These are phyloP conservation scores for Sarcophaga bullata DNA, from an alignment of 1,140 invertebrate genomes.

Conservation along the genomic window DNA sequence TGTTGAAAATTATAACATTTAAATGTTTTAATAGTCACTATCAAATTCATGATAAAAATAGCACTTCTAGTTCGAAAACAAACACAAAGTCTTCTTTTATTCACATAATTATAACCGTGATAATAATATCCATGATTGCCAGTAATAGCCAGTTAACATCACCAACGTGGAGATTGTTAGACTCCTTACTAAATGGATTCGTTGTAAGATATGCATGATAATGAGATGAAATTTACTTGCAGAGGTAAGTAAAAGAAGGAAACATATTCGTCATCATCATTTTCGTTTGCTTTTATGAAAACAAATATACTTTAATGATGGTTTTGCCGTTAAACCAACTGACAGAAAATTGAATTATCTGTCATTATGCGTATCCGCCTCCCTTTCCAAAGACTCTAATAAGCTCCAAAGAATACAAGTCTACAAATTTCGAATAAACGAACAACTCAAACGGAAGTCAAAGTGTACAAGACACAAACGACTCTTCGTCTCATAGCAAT, in stretches of 20 bases:
- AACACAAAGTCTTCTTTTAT: too few species aligned
- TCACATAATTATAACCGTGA: not conserved
- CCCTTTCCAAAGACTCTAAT: not conserved
- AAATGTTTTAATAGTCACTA: too few species aligned
- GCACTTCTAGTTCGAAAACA: too few species aligned
- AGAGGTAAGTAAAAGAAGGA: not conserved
- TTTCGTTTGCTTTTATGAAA: not conserved
- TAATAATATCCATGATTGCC: constrained; percentile 26
- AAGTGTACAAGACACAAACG: too few species aligned
- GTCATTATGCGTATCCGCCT: constrained; percentile 21
- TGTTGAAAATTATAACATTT: too few species aligned
- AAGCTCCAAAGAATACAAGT: not conserved
- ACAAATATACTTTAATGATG: constrained; percentile 43
- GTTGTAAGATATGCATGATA: not conserved
- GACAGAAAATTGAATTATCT: constrained; percentile 43
- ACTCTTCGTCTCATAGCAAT: too few species aligned
- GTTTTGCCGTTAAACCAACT: constrained; percentile 43
- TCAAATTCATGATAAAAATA: too few species aligned
- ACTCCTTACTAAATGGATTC: not conserved
- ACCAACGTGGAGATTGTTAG: not conserved
- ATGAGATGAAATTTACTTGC: not conserved
- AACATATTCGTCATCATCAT: not conserved
- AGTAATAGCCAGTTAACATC: not conserved
- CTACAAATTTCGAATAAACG: not conserved
- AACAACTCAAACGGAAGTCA: too few species aligned